Evolutionary conservation across 2,888 invertebrate species (phyloP), one percentile per base, ranked within the genome.

Genomic region (Luffia ferchaultella): DNA sequence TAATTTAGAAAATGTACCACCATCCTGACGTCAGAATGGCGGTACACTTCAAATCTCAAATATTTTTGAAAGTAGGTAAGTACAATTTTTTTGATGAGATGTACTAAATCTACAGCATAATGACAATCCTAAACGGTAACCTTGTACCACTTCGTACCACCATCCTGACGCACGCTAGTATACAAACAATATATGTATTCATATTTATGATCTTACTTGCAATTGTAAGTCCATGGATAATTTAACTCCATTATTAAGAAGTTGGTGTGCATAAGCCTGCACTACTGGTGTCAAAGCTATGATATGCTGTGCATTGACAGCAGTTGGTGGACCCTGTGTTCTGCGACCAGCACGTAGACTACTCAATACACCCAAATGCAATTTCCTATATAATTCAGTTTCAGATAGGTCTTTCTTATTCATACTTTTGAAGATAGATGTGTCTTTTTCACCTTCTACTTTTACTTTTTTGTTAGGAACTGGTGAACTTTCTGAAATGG

Each of bases 231-330:
- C 83, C 18, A 59, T 65, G 12, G 75, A 69, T 0, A 85, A 64
- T 7, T 70, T 72, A 1, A 65, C 61, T 1, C 82, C 76, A 20
- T 68, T 67, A 7, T 67, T 65, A 2, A 75, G 54, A 1, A 83
- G 57, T 20, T 64, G 64, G 0, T 76, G 70, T 1, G 79, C 78
- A 54, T 83, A 75, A 0, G 66, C 65, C 53, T 83, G 84, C 19
- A 89, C 65, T 0, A 80, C 62, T 0, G 79, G 75, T 0, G 82
- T 73, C 7, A 88, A 70, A 1, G 78, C 74, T 2, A 80, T 74
- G 16, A 92, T 65, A 60, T 89, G 87, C 59, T 89, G 89, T 1
- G 89, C 88, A 55, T 86, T 87, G 3, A 91, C 77, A 0, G 89
- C 89, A 2, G 88, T 87, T 0, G 89, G 86, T 0, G 88, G 86